Evolutionary conservation across 2,797 vertebrate species (phyloP), one percentile per base, ranked within the genome.

Genomic region (Melanotaenia nigrans): DNA sequence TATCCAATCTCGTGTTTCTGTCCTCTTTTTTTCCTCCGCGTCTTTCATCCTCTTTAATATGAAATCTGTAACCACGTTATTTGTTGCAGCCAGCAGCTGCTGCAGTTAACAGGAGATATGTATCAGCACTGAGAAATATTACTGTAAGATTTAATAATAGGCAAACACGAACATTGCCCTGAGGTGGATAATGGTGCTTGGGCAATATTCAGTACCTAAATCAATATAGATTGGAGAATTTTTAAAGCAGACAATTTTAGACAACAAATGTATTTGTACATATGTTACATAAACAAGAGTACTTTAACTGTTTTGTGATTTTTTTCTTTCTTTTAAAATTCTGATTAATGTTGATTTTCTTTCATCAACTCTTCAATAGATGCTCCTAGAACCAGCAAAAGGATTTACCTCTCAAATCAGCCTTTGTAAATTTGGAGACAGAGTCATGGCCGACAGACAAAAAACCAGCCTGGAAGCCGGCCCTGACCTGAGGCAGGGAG

Each of bases 141-240:
- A 82, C 87, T 86, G 86, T 77, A 71, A 85, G 88, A 92, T 92
- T 92, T 89, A 89, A 92, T 92, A 89, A 89, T 66, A 78, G 64
- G 77, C 76, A 69, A 55, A 77, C 65, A 60, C 75, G 69, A 73
- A 67, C 72, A 85, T 78, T 63, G 75, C 77, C 51, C 58, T 18
- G 70, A 73, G 73, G 74, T 73, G 81, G 86, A 89, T 90, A 89
- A 92, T 87, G 90, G 90, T 87, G 87, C 88, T 85, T 65, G 77
- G 83, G 74, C 65, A 85, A 92, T 91, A 89, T 90, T 89, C 89
- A 89, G 85, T 84, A 82, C 78, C 75, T 73, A 85, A 91, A 93
- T 94, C 90, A 90, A 92, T 92, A 91, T 81, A 68, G 85, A 88
- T 92, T 82, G 89, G 85, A 90, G 77, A 79, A 82, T 68, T 81